Base-by-base conservation (phyloP, 2,888 invertebrate genomes). In the Phlogophora meticulosa region DNA sequence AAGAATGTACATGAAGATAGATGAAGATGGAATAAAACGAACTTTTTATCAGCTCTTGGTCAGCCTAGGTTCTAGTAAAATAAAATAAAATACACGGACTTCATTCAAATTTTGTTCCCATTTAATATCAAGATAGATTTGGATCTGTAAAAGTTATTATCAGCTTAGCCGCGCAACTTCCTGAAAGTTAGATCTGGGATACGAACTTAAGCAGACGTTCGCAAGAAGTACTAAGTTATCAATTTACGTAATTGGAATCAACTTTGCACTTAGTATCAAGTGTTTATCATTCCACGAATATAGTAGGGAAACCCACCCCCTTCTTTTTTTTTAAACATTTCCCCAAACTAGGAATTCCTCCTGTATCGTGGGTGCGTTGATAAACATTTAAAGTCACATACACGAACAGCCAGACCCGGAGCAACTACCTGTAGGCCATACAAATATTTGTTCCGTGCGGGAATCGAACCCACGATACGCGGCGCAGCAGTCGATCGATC, bases 221-320 rank as follows among this genome's bases (percentile, higher is more conserved):
- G 20, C 60, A 38, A 69, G 59, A 64, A 64, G 38, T 34, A 38
- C 56, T 60, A 74, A 74, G 62, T 68, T 76, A 69, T 53, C 59
- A 74, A 78, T 78, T 75, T 57, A 63, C 48, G 62, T 76, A 75
- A 75, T 79, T 79, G 69, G 60, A 64, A 75, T 75, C 48, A 78
- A 79, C 76, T 76, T 62, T n/a, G 40, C 52, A 68, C 67, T 74
- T 40, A 56, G 15, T 56, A 58, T 42, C 36, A 42, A 46, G 53
- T 78, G 49, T 77, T 57, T 57, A 46, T 46, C 13, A 24, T 45
- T 24, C 34, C 11, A 13, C 7, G n/a, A 36, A 45, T 51, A 55
- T 64, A 51, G 7, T 28, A 34, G n/a, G n/a, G 13, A 24, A 40
- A 13, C 1, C n/a, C n/a, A n/a, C n/a, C n/a, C n/a, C n/a, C n/a